These are phyloP conservation scores for Pelodytes ibericus DNA, from an alignment of 2,797 vertebrate species.

Conservation along the genomic window DNA sequence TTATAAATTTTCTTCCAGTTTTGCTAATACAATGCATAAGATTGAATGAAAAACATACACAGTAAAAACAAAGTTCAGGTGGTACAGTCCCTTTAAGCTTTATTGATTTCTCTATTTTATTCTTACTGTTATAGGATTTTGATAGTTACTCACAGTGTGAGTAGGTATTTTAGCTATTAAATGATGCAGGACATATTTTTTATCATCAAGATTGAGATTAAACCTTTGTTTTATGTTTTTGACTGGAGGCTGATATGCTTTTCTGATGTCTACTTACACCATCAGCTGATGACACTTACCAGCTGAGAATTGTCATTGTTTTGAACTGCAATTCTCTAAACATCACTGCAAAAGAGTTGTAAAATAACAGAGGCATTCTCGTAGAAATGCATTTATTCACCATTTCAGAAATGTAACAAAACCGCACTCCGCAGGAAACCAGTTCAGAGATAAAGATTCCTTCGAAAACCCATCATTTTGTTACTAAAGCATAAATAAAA, in stretches of 20 bases:
- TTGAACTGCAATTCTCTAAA: slow-evolving; percentile 39
- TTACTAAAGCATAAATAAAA: slow-evolving; percentile 18
- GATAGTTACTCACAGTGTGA: too few species aligned
- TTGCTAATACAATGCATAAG: too few species aligned
- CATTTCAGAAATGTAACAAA: slow-evolving; percentile 20
- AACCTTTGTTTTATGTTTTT: slow-evolving; percentile 27
- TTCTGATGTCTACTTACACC: slow-evolving; percentile 39
- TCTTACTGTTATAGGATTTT: neutral
- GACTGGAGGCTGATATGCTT: slow-evolving; percentile 13
- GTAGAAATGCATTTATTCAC: slow-evolving; percentile 38
- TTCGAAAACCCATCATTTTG: slow-evolving; percentile 24
- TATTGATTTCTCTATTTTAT: too few species aligned
- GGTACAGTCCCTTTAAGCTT: too few species aligned
- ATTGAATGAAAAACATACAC: too few species aligned
- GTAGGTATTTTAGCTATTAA: too few species aligned
- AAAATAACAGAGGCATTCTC: slow-evolving; percentile 28
- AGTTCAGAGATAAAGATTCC: slow-evolving; percentile 18
- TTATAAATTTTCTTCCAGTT: too few species aligned
- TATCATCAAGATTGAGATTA: slow-evolving; percentile 21
- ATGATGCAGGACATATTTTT: slow-evolving; percentile 33
- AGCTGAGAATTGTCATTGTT: slow-evolving; percentile 38
- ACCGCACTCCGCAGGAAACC: slow-evolving; percentile 4
- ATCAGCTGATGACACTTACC: slow-evolving; percentile 22
- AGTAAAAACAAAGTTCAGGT: too few species aligned
- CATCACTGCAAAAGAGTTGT: slow-evolving; percentile 35